A percentile compares a stretch with the other conserved stretches of the same genome.
Evolutionary conservation across 2,888 invertebrate species (phyloP).

Genomic region (Dolichomitus sp.): DNA sequence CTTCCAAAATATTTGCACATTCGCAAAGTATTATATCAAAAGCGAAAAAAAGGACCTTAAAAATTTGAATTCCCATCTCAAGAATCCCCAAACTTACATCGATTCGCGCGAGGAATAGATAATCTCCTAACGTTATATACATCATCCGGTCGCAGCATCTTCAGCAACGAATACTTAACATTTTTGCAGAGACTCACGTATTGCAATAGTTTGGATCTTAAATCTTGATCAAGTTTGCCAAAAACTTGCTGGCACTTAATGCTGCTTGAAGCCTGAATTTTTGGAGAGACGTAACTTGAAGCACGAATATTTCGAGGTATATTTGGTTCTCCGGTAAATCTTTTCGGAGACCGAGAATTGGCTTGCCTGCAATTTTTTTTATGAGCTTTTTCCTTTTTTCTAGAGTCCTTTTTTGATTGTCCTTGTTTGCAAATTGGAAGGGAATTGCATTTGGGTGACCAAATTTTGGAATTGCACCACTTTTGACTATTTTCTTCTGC

Average conservation of each 20-base stretch:
- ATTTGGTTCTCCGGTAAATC: background rate
- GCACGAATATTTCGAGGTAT: background rate
- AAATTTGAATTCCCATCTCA: background rate
- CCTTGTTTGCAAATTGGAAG: background rate
- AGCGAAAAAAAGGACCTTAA: background rate
- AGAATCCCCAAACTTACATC: constrained; percentile 28
- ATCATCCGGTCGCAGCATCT: constrained; percentile 67
- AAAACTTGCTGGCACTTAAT: constrained; percentile 18
- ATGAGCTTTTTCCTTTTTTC: background rate
- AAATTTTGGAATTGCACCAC: background rate
- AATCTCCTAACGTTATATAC: constrained; percentile 66
- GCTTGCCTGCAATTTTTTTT: background rate
- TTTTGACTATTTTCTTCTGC: background rate
- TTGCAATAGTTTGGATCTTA: constrained; percentile 73
- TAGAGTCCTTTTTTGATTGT: background rate
- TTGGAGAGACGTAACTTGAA: background rate
- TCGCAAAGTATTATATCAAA: background rate
- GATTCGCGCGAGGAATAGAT: constrained; percentile 55
- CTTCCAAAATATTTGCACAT: background rate
- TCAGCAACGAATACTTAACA: constrained; percentile 72
- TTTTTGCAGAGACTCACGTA: constrained; percentile 76
- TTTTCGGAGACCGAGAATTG: background rate
- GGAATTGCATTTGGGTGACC: background rate
- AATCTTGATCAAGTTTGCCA: constrained; percentile 66
- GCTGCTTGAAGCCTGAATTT: background rate